These are phyloP conservation scores for Macheiramphus alcinus DNA, from an alignment of 2,113 vertebrate genomes.

Conservation along the genomic window DNA sequence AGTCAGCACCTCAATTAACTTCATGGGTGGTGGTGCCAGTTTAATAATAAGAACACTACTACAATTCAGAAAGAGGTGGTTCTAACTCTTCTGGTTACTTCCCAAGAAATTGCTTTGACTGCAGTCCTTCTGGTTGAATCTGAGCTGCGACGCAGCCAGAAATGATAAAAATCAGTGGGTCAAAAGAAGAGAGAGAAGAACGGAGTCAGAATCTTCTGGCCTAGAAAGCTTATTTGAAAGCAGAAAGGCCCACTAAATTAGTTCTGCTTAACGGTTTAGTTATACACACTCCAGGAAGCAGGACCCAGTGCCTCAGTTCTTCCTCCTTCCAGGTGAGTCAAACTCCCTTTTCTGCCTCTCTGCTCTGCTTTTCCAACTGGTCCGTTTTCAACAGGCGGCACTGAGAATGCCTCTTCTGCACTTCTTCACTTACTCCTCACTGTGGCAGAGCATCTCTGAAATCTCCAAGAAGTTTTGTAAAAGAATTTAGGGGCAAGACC, in stretches of 20 bases:
- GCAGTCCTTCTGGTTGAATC: neutral
- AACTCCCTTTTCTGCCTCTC: neutral
- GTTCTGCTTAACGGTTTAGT: neutral
- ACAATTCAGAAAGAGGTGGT: neutral
- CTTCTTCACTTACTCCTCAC: neutral
- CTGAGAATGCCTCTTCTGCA: neutral
- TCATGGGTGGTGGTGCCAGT: slow-evolving; percentile 56
- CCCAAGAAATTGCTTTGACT: slow-evolving; percentile 20
- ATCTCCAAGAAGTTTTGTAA: neutral
- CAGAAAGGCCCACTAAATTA: neutral
- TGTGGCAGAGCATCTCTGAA: neutral
- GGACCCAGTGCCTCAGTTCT: neutral
- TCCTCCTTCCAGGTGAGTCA: neutral
- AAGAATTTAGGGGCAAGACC: neutral
- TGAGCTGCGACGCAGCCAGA: neutral
- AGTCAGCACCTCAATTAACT: slow-evolving; percentile 47
- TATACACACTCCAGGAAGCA: neutral
- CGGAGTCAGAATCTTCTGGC: neutral
- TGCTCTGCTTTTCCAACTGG: neutral
- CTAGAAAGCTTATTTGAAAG: neutral
- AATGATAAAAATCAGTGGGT: neutral
- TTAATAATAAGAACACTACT: slow-evolving; percentile 19
- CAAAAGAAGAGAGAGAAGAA: neutral
- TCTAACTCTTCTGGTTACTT: neutral
- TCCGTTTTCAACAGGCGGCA: neutral